Base-by-base conservation (phyloP, 2,113 vertebrate species). In the Struthio camelus region DNA sequence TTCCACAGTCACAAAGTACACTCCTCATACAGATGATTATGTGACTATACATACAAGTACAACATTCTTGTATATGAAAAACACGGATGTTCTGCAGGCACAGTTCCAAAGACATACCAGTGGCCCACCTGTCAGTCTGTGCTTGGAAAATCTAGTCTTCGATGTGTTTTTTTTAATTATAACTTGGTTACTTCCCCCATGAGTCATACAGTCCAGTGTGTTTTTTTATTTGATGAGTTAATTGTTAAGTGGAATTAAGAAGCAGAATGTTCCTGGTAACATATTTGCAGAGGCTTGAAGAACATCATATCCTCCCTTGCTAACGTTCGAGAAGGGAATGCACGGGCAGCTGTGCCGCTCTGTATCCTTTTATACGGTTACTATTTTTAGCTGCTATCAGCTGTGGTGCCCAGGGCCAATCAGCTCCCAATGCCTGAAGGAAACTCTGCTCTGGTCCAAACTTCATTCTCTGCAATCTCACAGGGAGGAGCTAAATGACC, bases 341-440 rank as follows among this genome's bases (percentile, higher is more conserved):
- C 93, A 84, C 71, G 75, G 82, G 16, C 50, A 56, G 65, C 71
- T 0, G 18, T 20, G 87, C 80, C 32, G 59, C 62, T n/a, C 19
- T 5, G 86, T 19, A 14, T 30, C 19, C 2, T 97, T 97, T 96
- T 97, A 96, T 96, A 97, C 13, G 30, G 0, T 7, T 2, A 44
- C 84, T 97, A 97, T 97, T 97, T 97, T 97, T 97, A 97, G 96
- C 72, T 78, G 32, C 85, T 96, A 94, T 94, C 94, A 90, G 91
- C 82, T 3, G 0, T 9, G 1, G 44, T 3, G 48, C 10, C 5
- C 18, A 5, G 71, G 61, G 82, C 94, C 96, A 96, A 97, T 97
- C 96, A 50, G 44, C 19, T 6, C 61, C 79, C 19, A 19, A 48
- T 20, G 94, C 66, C 51, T 44, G 76, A 4, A 20, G 80, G 53